These are phyloP conservation scores for Hypena proboscidalis DNA, from an alignment of 2,888 invertebrate species.

Conservation along the genomic window DNA sequence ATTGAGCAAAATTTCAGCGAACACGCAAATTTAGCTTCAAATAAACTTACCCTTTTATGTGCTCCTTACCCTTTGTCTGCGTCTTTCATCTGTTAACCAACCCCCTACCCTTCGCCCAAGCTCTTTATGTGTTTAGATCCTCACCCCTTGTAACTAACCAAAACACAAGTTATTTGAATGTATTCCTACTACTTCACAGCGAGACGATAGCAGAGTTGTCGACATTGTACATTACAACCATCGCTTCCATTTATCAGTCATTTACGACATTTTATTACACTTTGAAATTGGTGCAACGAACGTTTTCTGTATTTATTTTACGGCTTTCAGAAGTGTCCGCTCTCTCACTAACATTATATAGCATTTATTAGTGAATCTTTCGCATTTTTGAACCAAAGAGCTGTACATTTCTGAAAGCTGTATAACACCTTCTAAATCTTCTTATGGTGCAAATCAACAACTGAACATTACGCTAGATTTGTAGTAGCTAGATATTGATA, in stretches of 20 bases:
- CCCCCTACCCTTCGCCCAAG: constrained; percentile 82
- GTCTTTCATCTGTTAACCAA: constrained; percentile 91
- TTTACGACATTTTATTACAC: constrained; percentile 59
- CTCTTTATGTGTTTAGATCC: constrained; percentile 85
- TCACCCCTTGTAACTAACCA: constrained; percentile 81
- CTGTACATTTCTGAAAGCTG: constrained; percentile 39
- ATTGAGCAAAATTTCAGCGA: constrained; percentile 82
- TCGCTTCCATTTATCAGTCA: constrained; percentile 78
- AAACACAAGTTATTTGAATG: constrained; percentile 81
- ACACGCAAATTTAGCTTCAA: constrained; percentile 85
- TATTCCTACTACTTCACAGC: constrained; percentile 75
- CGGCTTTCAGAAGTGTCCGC: constrained; percentile 40
- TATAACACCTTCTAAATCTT: neutral
- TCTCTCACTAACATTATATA: constrained; percentile 15
- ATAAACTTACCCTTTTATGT: constrained; percentile 86
- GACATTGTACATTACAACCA: constrained; percentile 82
- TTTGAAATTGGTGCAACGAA: constrained; percentile 81
- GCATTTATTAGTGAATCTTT: constrained; percentile 26
- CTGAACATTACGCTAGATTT: neutral
- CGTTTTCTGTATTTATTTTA: constrained; percentile 36
- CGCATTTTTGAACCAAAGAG: constrained; percentile 35
- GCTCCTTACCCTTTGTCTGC: constrained; percentile 91
- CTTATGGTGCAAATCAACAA: neutral
- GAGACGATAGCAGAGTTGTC: constrained; percentile 70
- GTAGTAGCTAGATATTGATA: neutral